Evolutionary conservation across 2,888 invertebrate species (phyloP), one percentile per base, ranked within the genome.

Genomic region (Balanococcus diminutus): DNA sequence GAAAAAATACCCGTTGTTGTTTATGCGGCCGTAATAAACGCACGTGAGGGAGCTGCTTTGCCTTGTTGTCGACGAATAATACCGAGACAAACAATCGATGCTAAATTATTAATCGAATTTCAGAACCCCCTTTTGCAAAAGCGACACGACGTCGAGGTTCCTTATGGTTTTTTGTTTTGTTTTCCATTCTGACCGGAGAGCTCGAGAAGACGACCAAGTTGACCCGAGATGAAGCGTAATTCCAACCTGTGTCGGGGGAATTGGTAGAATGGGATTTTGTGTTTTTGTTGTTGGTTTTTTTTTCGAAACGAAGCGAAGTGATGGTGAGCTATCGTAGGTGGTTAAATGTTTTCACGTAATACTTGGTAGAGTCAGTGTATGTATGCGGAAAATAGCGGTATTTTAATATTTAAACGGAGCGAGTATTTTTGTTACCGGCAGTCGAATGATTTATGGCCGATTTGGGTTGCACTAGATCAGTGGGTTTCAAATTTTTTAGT

Each of bases 21-120:
- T 84, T 67, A 32, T 75, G 75, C 75, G 75, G 32, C 75, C 32
- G 22, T 84, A 84, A 84, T 84, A 72, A 61, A 61, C 32, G 42
- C 72, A 84, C 67, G 67, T 36, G 67, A 84, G 67, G 67, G 32
- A n/a, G n/a, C n/a, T 51, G 6, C 61, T 61, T 83, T 61, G n/a
- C 83, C 19, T 51, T 51, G 51, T 3, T 3, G 36, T 36, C 36
- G 42, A 14, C 16, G 31, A 82, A 82, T 82, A 82, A 82, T 22
- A 22, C 82, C 83, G 31, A 42, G 42, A 61, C 72, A 72, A 84
- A 84, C 84, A 84, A 84, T 84, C 84, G 84, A 84, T 84, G 56
- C 39, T 56, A 84, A 84, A 84, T 84, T 84, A 84, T 84, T 84
- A 84, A 84, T 84, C 72, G 84, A 84, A 72, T 84, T 84, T 61